Conservation (phyloP, 2,113 vertebrate species). For the Carassius gibelio region DNA sequence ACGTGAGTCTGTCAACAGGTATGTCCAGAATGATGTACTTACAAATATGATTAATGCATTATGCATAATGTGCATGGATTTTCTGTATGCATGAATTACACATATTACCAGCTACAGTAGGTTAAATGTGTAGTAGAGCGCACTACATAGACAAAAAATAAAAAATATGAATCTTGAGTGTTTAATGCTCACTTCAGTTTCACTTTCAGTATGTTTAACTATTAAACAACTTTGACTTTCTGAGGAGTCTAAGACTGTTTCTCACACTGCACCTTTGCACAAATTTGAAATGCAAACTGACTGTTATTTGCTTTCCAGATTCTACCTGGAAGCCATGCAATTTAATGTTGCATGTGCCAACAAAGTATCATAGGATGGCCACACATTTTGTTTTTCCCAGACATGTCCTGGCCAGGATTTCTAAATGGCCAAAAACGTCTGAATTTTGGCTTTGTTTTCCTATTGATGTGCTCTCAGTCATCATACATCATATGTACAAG, state of each 20-base stretch:
- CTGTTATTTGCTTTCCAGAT: constrained; percentile 5
- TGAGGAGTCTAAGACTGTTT: too few relatives aligned
- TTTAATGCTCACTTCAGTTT: neutral
- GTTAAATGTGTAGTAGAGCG: neutral
- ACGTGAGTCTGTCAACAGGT: neutral
- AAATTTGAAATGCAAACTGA: neutral
- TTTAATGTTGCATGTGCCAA: neutral
- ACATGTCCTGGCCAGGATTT: neutral
- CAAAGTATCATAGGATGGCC: neutral
- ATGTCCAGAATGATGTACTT: neutral
- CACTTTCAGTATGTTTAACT: neutral
- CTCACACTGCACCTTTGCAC: neutral
- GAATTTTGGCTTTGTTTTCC: neutral
- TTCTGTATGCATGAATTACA: neutral
- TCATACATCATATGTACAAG: neutral
- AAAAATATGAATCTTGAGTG: neutral
- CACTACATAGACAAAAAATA: neutral
- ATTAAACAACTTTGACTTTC: neutral
- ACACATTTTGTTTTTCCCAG: too few relatives aligned
- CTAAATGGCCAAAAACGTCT: neutral
- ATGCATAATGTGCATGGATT: neutral
- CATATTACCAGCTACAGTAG: neutral
- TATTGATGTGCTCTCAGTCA: neutral
- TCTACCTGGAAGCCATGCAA: neutral
- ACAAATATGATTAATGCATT: neutral